Base-by-base conservation (phyloP, 2,797 vertebrate genomes). In the Vireo griseus region DNA sequence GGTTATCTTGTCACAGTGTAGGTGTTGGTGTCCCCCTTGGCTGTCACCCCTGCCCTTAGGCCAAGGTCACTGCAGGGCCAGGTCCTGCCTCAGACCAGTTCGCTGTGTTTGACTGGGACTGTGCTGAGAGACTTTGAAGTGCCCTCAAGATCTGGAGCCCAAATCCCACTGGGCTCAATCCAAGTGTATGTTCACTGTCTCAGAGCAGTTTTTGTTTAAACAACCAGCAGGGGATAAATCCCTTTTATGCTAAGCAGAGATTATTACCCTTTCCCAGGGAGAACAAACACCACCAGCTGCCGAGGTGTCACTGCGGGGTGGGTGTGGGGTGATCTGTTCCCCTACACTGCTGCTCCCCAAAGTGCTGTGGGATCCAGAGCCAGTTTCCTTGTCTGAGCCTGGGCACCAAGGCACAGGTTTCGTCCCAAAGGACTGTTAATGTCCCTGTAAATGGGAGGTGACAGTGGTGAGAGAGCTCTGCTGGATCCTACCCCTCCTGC, bases 1-100 rank as follows among this genome's bases (percentile, higher is more conserved):
- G 83, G 91, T 92, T 95, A 67, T 95, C 90, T 86, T 92, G 83
- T 69, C 90, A 31, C 29, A 55, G 69, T 0, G 31, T 62, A 73
- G 88, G 90, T 74, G 66, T 54, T 69, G 47, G n/a, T 58, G 55
- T 81, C 77, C 58, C 80, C 77, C 76, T 63, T 80, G 71, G 67
- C 68, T 74, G 28, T 16, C 47, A 29, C 80, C 72, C n/a, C 61
- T 91, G 88, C 48, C 62, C 33, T 44, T 3, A 9, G 75, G 75
- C 86, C 61, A 61, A 16, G 50, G 47, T 35, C 14, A 6, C 57
- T 4, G 6, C 9, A 8, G 57, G 81, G 75, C 89, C 78, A 75
- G 71, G 26, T 39, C 26, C 54, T 33, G 19, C 59, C 57, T 52
- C 55, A 76, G 33, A 9, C 35, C 50, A 3, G 19, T 79, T 33